Conservation (phyloP, 2,888 invertebrate species). For the Steinernema carpocapsae region DNA sequence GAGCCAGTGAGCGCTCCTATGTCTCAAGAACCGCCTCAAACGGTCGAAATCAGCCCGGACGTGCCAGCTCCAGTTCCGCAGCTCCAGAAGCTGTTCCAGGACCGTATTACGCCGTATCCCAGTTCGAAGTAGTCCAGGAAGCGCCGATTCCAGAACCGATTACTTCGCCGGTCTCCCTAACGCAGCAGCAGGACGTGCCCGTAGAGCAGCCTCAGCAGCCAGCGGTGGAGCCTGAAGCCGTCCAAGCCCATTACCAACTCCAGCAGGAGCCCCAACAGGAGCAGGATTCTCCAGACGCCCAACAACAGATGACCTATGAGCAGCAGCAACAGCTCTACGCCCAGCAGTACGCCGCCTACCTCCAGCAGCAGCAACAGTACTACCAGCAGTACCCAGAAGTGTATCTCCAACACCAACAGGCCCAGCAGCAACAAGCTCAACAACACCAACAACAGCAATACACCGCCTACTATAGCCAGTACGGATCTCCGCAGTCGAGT, state of each 20-base stretch:
- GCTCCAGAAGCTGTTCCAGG: neutral
- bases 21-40: neutral
- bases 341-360: slow-evolving; percentile 35
- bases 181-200: too few species aligned
- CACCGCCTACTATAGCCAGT: slow-evolving; percentile 12
- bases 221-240: neutral
- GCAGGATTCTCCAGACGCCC: slow-evolving; percentile 28
- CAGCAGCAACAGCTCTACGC: slow-evolving; percentile 37
- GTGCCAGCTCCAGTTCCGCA: neutral
- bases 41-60: neutral
- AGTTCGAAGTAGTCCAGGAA: too few species aligned
- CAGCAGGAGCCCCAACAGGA: slow-evolving; percentile 39
- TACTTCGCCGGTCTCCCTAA: too few species aligned
- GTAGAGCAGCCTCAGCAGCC: too few species aligned
- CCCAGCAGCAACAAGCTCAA: slow-evolving; percentile 31
- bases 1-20: neutral
- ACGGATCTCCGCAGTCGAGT: neutral
- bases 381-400: slow-evolving; percentile 33
- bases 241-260: neutral
- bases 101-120: too few species aligned
- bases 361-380: slow-evolving; percentile 33
- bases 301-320: slow-evolving; percentile 36
- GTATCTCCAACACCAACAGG: slow-evolving; percentile 32
- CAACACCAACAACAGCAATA: slow-evolving; percentile 30
- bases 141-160: too few species aligned